phyloP scores from a whole-genome alignment of 2,113 vertebrate species.

The Epinephelus cyanopodus region DNA sequence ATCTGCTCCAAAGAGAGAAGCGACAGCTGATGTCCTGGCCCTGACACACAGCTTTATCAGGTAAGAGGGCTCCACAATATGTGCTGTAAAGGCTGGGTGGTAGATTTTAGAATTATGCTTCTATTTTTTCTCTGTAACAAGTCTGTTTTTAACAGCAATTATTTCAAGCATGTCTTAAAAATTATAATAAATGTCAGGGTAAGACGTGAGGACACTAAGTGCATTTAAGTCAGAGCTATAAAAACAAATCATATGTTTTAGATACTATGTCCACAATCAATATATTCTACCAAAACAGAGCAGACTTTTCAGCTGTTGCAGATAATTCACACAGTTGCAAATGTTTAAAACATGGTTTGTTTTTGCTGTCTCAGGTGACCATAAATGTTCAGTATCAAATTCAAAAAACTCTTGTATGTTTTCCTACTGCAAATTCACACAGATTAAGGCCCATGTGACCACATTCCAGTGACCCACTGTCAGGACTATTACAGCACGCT shows the following conservation, averaged over 20 bases:
- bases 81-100: not conserved
- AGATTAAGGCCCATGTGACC: constrained; percentile 69
- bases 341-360: not conserved
- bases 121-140: not conserved
- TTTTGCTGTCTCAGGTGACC: not conserved
- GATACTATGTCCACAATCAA: not conserved
- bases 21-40: constrained; percentile 9
- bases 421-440: constrained; percentile 48
- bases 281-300: not conserved
- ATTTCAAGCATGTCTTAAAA: not conserved
- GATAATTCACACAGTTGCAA: not conserved
- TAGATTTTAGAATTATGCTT: not conserved
- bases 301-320: not conserved
- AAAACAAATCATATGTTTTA: not conserved
- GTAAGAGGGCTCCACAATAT: constrained; percentile 56
- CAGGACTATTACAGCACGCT: constrained; percentile 54
- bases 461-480: constrained; percentile 68
- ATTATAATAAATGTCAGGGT: not conserved
- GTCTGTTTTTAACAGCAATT: not conserved
- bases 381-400: constrained; percentile 20
- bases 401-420: constrained; percentile 37
- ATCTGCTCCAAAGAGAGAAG: constrained; percentile 19
- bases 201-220: not conserved
- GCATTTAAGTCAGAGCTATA: not conserved
- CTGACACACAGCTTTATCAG: constrained; percentile 38